Evolutionary conservation across 2,888 invertebrate genomes (phyloP).

Genomic region (Hydriomena furcata): DNA sequence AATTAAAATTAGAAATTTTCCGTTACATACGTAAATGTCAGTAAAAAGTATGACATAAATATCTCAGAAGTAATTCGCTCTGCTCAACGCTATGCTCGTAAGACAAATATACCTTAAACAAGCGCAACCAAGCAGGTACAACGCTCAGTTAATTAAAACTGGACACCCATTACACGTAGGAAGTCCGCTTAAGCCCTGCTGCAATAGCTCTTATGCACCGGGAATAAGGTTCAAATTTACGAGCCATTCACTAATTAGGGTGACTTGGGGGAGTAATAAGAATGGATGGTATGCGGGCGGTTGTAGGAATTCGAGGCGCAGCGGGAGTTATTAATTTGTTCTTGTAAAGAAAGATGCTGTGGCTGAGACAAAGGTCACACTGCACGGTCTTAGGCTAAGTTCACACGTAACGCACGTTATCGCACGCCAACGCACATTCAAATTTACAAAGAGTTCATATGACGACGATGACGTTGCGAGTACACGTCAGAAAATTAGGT

Average conservation of each 20-base stretch:
- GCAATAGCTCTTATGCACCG: constrained; percentile 24
- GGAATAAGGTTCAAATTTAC: constrained; percentile 23
- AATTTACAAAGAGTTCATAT: too few species aligned
- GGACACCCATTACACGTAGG: constrained; percentile 35
- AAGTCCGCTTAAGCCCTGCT: constrained; percentile 20
- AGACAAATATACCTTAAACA: constrained; percentile 7
- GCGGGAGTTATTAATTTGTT: constrained; percentile 22
- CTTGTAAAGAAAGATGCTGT: constrained; percentile 2
- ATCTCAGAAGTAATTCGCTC: background rate
- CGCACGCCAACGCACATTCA: too few species aligned
- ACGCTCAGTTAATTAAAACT: constrained; percentile 40
- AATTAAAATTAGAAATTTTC: too few species aligned
- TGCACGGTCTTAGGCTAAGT: background rate
- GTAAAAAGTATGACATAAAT: too few species aligned
- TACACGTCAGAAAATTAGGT: too few species aligned
- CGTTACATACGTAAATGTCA: too few species aligned
- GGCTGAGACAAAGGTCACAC: background rate
- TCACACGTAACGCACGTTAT: too few species aligned
- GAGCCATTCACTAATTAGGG: constrained; percentile 21
- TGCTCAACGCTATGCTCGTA: constrained; percentile 5
- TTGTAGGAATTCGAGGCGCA: constrained; percentile 18
- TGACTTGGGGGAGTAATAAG: constrained; percentile 23
- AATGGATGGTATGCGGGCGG: constrained; percentile 27
- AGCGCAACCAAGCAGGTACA: constrained; percentile 35
- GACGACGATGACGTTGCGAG: too few species aligned